phyloP scores from a whole-genome alignment of 64 coral and sea anemone species.

The Montipora foliosa region DNA sequence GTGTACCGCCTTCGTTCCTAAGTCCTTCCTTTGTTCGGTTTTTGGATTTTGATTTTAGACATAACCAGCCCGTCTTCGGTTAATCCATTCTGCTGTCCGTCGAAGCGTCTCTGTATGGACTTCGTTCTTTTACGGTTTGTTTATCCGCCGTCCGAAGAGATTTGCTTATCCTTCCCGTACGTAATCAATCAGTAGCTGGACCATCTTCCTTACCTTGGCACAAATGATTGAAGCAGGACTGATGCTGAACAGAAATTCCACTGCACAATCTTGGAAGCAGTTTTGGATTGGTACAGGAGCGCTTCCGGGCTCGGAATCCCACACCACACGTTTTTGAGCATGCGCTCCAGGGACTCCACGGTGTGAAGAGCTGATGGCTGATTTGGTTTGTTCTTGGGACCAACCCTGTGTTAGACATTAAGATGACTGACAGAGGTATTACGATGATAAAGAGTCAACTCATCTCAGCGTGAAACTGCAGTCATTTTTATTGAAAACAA shows the following conservation, averaged over 20 bases:
- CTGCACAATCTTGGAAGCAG: constrained; percentile 43
- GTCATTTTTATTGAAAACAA: too few relatives aligned
- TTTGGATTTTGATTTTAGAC: background rate
- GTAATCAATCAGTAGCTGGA: background rate
- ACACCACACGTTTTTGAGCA: constrained; percentile 69
- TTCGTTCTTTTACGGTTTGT: background rate
- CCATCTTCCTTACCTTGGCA: constrained; percentile 38
- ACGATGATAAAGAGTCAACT: too few relatives aligned
- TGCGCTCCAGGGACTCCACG: constrained; percentile 67
- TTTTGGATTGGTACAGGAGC: constrained; percentile 64
- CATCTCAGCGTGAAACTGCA: too few relatives aligned
- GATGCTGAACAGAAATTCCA: constrained; percentile 63
- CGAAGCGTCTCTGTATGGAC: background rate
- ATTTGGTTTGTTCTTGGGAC: background rate
- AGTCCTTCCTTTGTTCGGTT: background rate
- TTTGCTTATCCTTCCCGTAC: background rate
- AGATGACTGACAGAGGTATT: background rate
- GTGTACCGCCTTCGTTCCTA: too few relatives aligned
- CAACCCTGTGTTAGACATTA: background rate
- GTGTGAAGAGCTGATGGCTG: constrained; percentile 49
- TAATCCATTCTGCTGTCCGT: background rate
- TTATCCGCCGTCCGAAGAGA: background rate
- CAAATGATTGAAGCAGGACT: constrained; percentile 45
- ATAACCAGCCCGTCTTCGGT: background rate
- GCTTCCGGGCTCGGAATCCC: constrained; percentile 57